Base-by-base conservation (phyloP, 2,797 vertebrate species). In the Tolypeutes matacus region DNA sequence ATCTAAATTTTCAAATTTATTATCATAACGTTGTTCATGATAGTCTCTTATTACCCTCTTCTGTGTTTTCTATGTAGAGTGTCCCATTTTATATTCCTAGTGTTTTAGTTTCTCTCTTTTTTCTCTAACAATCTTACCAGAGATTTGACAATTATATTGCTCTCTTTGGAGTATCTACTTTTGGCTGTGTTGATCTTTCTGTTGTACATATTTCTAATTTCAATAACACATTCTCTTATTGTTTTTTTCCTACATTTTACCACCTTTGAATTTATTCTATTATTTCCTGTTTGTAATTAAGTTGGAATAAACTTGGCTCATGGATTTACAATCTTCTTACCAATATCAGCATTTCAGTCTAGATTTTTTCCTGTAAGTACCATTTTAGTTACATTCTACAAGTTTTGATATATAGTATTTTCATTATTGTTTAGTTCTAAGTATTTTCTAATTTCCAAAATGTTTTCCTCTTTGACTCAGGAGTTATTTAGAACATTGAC, bases 251-350 rank as follows among this genome's bases (percentile, higher is more conserved):
- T 83, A 77, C 75, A 31, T 94, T 90, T 86, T 62, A 53, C 13
- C 56, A 4, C 53, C n/a, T 80, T 85, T 76, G n/a, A 10, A 6
- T 77, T 80, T 34, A 84, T 70, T 83, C 31, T 12, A n/a, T 42
- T 46, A 15, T 64, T 70, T 88, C 25, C 13, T 76, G 62, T 53
- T 96, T 94, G 25, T 83, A 77, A 91, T 34, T 49, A 51, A 21
- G 13, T 78, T 91, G 46, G 42, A 82, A 49, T 86, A 78, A 75
- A 34, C 1, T 62, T 89, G 82, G 10, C 49, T 92, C 3, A 58
- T 85, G 83, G 77, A 89, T 62, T 86, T 83, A 13, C 34, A 69
- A 60, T 75, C 36, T 91, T 73, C 36, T 76, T 92, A 31, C 83
- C 42, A 90, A 51, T 51, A 87, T 58, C 75, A 86, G 1, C 29